Evolutionary conservation across 2,888 invertebrate species (phyloP), one percentile per base, ranked within the genome.

Genomic region (Invenusta paracnida): DNA sequence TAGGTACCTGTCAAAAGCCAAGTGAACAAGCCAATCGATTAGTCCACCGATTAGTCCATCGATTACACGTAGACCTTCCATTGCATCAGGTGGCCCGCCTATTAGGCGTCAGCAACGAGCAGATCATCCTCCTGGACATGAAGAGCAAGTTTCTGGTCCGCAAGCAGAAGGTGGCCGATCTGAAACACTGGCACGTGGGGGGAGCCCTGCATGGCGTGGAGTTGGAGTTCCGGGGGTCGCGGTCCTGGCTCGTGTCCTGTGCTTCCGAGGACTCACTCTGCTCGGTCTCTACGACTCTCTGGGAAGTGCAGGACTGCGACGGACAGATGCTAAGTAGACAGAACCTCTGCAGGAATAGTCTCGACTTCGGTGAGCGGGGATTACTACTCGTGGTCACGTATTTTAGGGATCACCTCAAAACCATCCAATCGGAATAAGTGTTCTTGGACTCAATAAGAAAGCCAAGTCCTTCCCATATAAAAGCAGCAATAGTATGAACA

Each of bases 281-380:
- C 90, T 93, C 93, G 88, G 90, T 93, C 83, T 92, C 92, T 79
- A 91, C 92, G 87, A 92, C 93, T 83, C 92, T 94, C 90, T 94
- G 94, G 92, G 94, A 94, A 90, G 93, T 94, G 89, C 93, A 94
- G 90, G 93, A 93, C 89, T 92, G 93, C 91, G 92, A 92, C 89
- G 90, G 91, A 81, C 90, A 90, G 88, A 92, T 92, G 82, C 86
- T 88, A 83, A 88, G 88, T 87, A 82, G 79, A 82, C 79, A 73
- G 23, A 30, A 67, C n/a, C 29, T 90, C 0, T 87, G 89, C 30
- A 87, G 90, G 48, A 89, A 90, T 86, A 90, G 90, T 85, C 89
- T 90, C 82, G 90, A 90, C 82, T 88, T 88, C 81, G 88, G 88
- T 88, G 27, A 86, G 87, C 29, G 27, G 17, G 5, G 48, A 11